Evolutionary conservation across 2,888 invertebrate genomes (phyloP), one percentile per base, ranked within the genome.

Genomic region (Caenorhabditis sp.): DNA sequence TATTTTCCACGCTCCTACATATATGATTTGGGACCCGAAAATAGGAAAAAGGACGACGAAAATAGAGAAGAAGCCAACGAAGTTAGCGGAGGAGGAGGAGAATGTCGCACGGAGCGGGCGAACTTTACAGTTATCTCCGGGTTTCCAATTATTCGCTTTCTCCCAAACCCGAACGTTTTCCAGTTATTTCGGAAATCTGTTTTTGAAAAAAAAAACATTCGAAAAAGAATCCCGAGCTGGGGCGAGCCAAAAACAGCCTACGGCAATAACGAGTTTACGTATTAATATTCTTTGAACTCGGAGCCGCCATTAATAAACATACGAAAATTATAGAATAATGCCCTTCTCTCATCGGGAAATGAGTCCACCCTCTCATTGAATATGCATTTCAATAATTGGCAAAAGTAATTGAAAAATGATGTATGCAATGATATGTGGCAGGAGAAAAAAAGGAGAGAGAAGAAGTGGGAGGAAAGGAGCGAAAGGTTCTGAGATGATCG

Each of bases 401-500:
- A 45, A 58, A 32, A 56, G 66, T 46, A 56, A 56, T 68, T 58
- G 53, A 39, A 46, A 46, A 50, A 56, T 39, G 46, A 56, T 41
- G 50, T 48, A 32, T 45, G 35, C 22, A 30, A 2, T 15, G 48
- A n/a, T n/a, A n/a, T n/a, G 27, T 9, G 39, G 55, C 24, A 35
- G 35, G 2, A n/a, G 35, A 15, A 26, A 15, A 27, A 39, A 45
- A 20, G 20, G 41, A 39, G 52, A 11, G n/a, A n/a, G 24, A 50
- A 50, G 27, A 39, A 41, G 32, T 17, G 41, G 39, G 58, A 48
- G 30, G 46, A 56, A 39, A 37, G 17, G 39, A 27, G 20, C 43
- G 17, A 43, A 62, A 27, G 58, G 63, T 73, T 73, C 58, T 56
- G 65, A 63, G 72, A 58, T 68, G 68, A 68, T 68, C 68, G 35